A percentile compares a stretch with the other conserved stretches of the same genome.
Conservation (phyloP, 1,140 invertebrate species). For the Eufriesea mexicana region DNA sequence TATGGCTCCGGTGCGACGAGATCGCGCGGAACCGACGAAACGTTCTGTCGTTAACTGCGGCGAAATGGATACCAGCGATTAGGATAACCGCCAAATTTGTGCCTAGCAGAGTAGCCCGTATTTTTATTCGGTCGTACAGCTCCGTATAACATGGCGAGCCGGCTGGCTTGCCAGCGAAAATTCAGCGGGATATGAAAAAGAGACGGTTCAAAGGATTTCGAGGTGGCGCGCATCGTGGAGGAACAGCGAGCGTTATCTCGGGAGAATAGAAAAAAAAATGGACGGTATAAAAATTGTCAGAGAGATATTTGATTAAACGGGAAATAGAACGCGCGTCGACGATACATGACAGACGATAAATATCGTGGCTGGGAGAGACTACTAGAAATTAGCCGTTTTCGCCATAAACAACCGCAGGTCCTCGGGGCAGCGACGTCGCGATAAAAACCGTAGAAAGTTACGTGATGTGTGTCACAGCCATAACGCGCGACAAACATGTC, state of each 20-base stretch:
- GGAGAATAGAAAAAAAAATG: neutral
- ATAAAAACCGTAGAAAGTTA: slow-evolving; percentile 68
- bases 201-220: slow-evolving; percentile 16
- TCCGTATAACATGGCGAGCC: neutral
- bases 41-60: slow-evolving; percentile 23
- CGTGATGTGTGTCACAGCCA: slow-evolving; percentile 64
- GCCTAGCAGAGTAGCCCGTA: slow-evolving; percentile 1
- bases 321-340: neutral
- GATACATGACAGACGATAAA: slow-evolving; percentile 32
- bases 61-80: no score
- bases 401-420: slow-evolving; percentile 16
- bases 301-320: slow-evolving; percentile 1
- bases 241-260: neutral
- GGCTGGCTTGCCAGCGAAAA: neutral
- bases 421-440: neutral
- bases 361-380: slow-evolving; percentile 27
- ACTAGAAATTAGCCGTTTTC: slow-evolving; percentile 61
- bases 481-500: slow-evolving; percentile 55
- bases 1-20: no score
- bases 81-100: neutral
- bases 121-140: neutral
- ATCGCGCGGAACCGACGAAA: neutral
- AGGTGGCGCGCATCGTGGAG: neutral
- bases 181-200: slow-evolving; percentile 14
- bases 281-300: neutral